phyloP scores from a whole-genome alignment of 1,140 invertebrate genomes.

The Lepidurus apus region DNA sequence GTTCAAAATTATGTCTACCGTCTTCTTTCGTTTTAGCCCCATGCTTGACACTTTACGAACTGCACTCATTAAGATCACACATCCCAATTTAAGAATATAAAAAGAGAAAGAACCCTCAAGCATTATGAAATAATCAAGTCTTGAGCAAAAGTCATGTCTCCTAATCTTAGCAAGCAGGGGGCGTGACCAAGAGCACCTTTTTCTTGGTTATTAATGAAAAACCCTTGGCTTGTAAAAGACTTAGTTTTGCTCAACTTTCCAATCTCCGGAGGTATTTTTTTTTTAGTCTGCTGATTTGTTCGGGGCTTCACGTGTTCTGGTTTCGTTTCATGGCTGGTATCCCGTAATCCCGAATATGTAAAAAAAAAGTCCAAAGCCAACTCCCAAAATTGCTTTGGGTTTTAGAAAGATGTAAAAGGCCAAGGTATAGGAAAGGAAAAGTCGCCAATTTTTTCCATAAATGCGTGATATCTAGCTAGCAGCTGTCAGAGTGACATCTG shows the following conservation, averaged over 20 bases:
- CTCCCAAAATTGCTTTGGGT: no score
- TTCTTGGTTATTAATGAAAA: constrained; percentile 5
- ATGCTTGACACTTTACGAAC: background rate
- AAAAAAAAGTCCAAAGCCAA: no score
- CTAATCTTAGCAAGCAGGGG: background rate
- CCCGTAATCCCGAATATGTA: no score
- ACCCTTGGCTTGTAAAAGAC: background rate
- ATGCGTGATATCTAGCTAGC: background rate
- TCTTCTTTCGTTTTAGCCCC: background rate
- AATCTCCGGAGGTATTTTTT: background rate
- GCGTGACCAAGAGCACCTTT: background rate
- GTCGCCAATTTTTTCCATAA: background rate
- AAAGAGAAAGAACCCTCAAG: background rate
- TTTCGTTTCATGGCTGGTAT: no score
- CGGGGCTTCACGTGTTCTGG: no score
- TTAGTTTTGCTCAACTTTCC: background rate
- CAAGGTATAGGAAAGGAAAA: background rate
- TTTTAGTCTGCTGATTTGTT: background rate
- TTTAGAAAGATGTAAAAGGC: no score
- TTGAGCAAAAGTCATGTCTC: background rate
- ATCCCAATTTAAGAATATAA: background rate
- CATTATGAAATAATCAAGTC: background rate
- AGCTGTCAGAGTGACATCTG: background rate
- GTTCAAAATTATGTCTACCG: background rate
- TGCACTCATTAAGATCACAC: background rate